Conservation (phyloP, 1,140 invertebrate genomes). For the Sipha flava region DNA sequence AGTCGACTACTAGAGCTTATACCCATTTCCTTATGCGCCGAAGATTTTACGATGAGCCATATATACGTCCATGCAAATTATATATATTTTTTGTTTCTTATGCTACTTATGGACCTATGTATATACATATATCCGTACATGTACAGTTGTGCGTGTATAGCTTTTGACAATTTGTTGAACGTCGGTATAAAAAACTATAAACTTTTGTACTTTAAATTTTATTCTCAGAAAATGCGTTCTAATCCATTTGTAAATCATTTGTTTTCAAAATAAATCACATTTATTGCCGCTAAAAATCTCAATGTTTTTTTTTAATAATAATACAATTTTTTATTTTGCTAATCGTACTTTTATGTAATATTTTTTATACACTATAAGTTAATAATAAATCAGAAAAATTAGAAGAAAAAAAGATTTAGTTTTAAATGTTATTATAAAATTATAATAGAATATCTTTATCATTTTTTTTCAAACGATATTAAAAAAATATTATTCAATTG, state of each 20-base stretch:
- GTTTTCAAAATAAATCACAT: background rate
- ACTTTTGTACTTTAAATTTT: background rate
- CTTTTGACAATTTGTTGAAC: slow-evolving; percentile 16
- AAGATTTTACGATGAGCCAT: slow-evolving; percentile 3
- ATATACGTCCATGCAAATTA: background rate
- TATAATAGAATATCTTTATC: too few relatives aligned
- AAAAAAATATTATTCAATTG: too few relatives aligned
- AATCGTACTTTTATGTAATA: background rate
- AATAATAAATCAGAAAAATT: background rate
- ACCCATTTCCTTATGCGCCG: background rate
- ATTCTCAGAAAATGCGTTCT: background rate
- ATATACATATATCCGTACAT: too few relatives aligned
- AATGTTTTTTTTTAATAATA: background rate
- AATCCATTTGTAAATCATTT: background rate
- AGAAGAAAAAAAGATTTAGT: too few relatives aligned
- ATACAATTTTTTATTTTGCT: background rate
- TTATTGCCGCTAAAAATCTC: background rate
- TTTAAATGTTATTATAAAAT: too few relatives aligned
- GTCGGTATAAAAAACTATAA: background rate
- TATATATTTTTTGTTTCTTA: background rate
- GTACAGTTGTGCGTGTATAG: too few relatives aligned
- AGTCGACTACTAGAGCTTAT: slow-evolving; percentile 2
- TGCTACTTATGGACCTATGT: background rate
- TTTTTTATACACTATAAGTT: too few relatives aligned
- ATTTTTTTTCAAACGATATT: too few relatives aligned